Percentiles rank a stretch among this genome's conserved stretches.
Conservation (phyloP, 53 echinoderm and acorn worm genomes). For the Holothuria leucospilota region DNA sequence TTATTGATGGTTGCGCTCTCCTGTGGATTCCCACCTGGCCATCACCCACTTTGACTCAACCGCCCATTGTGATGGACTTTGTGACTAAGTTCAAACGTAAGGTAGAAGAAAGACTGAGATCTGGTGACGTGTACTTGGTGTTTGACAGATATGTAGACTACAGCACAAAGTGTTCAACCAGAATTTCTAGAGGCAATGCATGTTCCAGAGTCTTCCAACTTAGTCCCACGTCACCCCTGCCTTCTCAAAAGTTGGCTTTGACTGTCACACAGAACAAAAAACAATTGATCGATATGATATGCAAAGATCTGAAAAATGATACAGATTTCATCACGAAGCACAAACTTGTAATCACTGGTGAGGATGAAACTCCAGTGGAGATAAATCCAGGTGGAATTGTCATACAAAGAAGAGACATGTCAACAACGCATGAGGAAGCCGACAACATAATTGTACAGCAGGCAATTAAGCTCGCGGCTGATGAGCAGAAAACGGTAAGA, state of each 20-base stretch:
- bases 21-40: conserved; percentile 59
- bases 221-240: conserved; percentile 55
- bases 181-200: conserved; percentile 45
- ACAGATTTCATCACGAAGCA: conserved; percentile 25
- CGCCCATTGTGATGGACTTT: conserved; percentile 54
- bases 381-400: conserved; percentile 28
- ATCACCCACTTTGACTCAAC: conserved; percentile 24
- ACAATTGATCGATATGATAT: conserved; percentile 54
- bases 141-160: conserved; percentile 54
- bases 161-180: conserved; percentile 55
- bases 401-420: conserved; percentile 40
- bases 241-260: conserved; percentile 49
- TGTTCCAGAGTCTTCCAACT: conserved; percentile 48
- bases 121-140: conserved; percentile 44
- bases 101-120: conserved; percentile 20
- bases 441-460: conserved; percentile 59
- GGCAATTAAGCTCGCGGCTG: conserved; percentile 21
- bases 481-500: conserved; percentile 17
- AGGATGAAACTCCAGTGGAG: conserved; percentile 48
- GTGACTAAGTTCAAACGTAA: conserved; percentile 51
- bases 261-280: conserved; percentile 62
- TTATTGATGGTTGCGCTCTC: conserved; percentile 63
- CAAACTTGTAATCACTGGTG: conserved; percentile 55
- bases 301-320: conserved; percentile 33
- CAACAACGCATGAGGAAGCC: conserved; percentile 46